Evolutionary conservation across 2,113 vertebrate genomes (phyloP), one percentile per base, ranked within the genome.

Genomic region (Penelope pileata): DNA sequence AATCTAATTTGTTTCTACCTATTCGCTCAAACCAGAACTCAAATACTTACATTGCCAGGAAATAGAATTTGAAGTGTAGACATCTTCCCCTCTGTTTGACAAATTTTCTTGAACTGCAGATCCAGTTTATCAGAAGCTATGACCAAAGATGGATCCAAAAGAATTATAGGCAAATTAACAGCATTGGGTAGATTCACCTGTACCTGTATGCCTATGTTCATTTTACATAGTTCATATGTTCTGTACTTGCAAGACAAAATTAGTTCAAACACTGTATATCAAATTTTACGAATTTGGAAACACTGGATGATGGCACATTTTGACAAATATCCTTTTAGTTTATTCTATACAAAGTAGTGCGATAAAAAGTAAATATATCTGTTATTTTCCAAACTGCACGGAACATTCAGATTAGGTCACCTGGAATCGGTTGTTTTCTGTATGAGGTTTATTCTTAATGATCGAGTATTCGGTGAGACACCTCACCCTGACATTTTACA

Each of bases 11-110:
- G 63, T 53, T 92, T 85, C 66, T 93, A 66, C 42, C 54, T 87
- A 72, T 92, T 77, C 92, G 54, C 60, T 91, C 89, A 76, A 66
- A 63, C 59, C 89, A 97, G 95, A 94, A 86, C 34, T 88, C 45
- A 89, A 95, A 88, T 43, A 84, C 18, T 85, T 47, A 70, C 24
- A 51, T 53, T 72, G 23, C 68, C 15, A 75, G 38, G 83, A 83
- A 93, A 96, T 63, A 59, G 86, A 91, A 45, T 74, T 53, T 89
- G 48, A 91, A 94, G 68, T 79, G 87, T 24, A 62, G 72, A 64
- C 12, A 88, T 74, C 51, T 62, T 81, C 16, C 5, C 30, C 62
- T 78, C 86, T 63, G 68, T 85, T 93, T 89, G 56, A 94, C 75
- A 82, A 53, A 30, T 76, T 93, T 94, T 89, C 56, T 53, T 88